Evolutionary conservation across 2,888 invertebrate species (phyloP).

Genomic region (Ennomos erosarius): DNA sequence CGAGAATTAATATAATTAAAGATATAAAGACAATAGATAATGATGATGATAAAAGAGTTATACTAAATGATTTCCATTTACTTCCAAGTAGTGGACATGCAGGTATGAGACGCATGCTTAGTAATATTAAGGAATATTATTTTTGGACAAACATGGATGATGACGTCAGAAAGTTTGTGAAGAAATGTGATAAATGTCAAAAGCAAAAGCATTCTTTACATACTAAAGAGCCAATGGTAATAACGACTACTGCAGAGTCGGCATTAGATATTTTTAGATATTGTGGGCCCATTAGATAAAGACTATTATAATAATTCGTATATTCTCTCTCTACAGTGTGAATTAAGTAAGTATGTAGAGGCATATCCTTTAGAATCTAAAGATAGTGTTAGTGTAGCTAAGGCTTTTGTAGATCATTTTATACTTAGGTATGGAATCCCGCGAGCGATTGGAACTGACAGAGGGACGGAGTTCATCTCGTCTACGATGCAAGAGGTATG

Average conservation of each 20-base stretch:
- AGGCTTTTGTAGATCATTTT: too few species aligned
- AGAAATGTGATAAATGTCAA: too few species aligned
- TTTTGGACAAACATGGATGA: slow-evolving; percentile 33
- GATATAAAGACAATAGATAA: slow-evolving; percentile 14
- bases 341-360: slow-evolving; percentile 12
- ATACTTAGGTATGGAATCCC: too few species aligned
- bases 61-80: slow-evolving; percentile 36
- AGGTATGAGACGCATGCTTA: slow-evolving; percentile 38
- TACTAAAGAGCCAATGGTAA: slow-evolving; percentile 29
- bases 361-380: too few species aligned
- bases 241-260: slow-evolving; percentile 33
- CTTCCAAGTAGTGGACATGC: slow-evolving; percentile 34
- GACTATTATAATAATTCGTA: slow-evolving; percentile 31
- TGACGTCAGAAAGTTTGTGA: slow-evolving; percentile 31
- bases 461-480: too few species aligned
- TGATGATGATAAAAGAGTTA: slow-evolving; percentile 29
- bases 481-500: too few species aligned
- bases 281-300: slow-evolving; percentile 36
- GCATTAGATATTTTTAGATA: slow-evolving; percentile 40
- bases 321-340: slow-evolving; percentile 37
- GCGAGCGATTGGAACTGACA: too few species aligned
- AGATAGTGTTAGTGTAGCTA: too few species aligned
- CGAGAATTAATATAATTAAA: neutral
- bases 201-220: slow-evolving; percentile 27
- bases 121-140: slow-evolving; percentile 38